A percentile compares a stretch with the other conserved stretches of the same genome.
phyloP scores from a whole-genome alignment of 2,888 invertebrate genomes.

The Catonia carolina region DNA sequence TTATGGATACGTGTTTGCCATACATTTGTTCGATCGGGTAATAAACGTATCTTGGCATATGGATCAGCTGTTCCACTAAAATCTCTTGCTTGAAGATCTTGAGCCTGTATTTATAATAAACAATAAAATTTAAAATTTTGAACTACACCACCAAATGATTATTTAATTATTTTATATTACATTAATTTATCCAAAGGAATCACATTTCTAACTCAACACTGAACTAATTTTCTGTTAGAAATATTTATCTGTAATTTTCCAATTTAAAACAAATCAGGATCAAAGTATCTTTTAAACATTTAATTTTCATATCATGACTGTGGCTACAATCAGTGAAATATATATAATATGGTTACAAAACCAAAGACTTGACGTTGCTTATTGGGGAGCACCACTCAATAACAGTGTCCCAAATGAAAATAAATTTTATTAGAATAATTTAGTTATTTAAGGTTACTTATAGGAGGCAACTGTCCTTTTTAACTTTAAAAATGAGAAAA shows the following conservation, averaged over 20 bases:
- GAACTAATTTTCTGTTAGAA: neutral
- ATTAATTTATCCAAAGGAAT: neutral
- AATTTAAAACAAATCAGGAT: too few relatives aligned
- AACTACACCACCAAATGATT: neutral
- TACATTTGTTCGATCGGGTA: slow-evolving; percentile 54
- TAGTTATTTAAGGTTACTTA: too few relatives aligned
- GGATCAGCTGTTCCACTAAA: slow-evolving; percentile 58
- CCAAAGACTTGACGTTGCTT: too few relatives aligned
- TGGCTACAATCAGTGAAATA: too few relatives aligned
- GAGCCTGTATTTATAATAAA: slow-evolving; percentile 47
- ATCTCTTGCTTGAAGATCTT: slow-evolving; percentile 51
- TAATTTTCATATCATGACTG: too few relatives aligned
- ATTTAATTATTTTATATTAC: neutral
- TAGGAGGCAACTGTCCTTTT: too few relatives aligned
- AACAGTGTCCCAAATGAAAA: too few relatives aligned
- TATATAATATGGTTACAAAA: too few relatives aligned
- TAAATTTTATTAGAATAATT: too few relatives aligned
- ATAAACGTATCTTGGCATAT: slow-evolving; percentile 56
- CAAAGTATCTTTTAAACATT: too few relatives aligned
- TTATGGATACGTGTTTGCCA: slow-evolving; percentile 59
- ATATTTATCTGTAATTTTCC: neutral
- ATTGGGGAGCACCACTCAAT: too few relatives aligned
- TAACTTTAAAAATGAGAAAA: too few relatives aligned
- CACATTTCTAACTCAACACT: neutral
- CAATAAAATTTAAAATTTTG: neutral